A percentile compares a stretch with the other conserved stretches of the same genome.
These are phyloP conservation scores for Nematopogon swammerdamellus DNA, from an alignment of 2,888 invertebrate species.

Conservation along the genomic window DNA sequence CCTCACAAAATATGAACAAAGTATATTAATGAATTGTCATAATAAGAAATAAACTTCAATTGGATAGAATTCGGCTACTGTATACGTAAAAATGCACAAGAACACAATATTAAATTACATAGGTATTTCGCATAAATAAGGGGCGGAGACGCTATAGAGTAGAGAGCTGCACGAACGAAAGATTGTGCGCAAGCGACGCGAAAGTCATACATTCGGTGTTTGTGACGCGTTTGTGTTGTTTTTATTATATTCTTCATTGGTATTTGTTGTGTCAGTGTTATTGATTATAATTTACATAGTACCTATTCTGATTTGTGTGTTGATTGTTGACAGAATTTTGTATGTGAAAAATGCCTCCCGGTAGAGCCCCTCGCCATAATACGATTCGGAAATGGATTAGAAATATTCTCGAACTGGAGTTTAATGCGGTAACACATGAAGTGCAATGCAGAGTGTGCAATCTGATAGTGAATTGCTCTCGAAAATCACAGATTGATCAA, in stretches of 20 bases:
- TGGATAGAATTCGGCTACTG: too few species aligned
- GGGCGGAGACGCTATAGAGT: too few species aligned
- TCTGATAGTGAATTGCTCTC: neutral
- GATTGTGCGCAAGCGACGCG: too few species aligned
- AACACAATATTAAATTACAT: too few species aligned
- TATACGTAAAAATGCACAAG: too few species aligned
- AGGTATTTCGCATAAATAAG: too few species aligned
- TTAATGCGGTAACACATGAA: neutral
- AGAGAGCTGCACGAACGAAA: too few species aligned
- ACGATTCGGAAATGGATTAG: too few species aligned
- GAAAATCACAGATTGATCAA: neutral
- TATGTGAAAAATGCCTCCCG: neutral
- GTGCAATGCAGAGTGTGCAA: neutral
- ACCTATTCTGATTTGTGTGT: neutral
- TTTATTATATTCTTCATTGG: neutral
- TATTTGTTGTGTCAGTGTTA: neutral
- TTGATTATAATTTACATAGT: constrained; percentile 1
- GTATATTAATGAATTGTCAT: too few species aligned
- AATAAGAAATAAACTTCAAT: too few species aligned
- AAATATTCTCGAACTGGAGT: too few species aligned
- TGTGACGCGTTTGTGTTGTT: neutral
- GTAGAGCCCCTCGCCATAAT: neutral
- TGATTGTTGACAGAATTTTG: neutral
- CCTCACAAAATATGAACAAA: too few species aligned
- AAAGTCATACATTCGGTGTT: neutral